A percentile compares a stretch with the other conserved stretches of the same genome.
These are phyloP conservation scores for Panthera tigris DNA, from an alignment of 2,113 vertebrate species.

Conservation along the genomic window DNA sequence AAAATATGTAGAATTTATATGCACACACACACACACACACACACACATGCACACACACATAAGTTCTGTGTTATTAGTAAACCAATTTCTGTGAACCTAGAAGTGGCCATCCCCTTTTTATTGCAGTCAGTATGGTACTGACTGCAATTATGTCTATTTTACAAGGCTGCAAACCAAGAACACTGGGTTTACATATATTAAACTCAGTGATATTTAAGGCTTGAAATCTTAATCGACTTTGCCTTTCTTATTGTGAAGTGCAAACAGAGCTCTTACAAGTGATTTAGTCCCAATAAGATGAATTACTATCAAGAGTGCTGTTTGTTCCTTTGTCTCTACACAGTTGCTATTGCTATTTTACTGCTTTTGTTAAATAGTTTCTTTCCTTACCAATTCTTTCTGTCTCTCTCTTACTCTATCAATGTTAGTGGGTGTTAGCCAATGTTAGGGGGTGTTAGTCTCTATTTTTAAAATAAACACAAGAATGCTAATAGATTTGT, in stretches of 20 bases:
- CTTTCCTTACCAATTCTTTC: neutral
- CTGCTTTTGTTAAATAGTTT: neutral
- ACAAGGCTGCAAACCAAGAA: neutral
- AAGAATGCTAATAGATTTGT: neutral
- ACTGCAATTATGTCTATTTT: neutral
- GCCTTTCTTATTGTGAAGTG: neutral
- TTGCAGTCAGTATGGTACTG: neutral
- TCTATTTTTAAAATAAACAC: neutral
- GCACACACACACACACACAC: neutral
- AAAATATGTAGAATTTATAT: neutral
- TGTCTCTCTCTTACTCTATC: neutral
- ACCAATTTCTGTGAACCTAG: neutral
- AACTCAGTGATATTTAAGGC: slow-evolving; percentile 27
- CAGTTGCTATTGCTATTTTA: neutral
- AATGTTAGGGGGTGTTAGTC: neutral
- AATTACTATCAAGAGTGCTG: slow-evolving; percentile 4
- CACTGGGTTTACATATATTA: neutral
- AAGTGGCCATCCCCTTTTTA: neutral
- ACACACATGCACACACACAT: neutral
- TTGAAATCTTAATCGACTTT: slow-evolving; percentile 28
- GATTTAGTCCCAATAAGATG: neutral
- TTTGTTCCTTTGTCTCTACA: neutral
- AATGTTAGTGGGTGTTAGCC: neutral
- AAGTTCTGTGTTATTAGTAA: neutral
- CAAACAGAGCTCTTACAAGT: neutral